Base-by-base conservation (phyloP, 2,888 invertebrate genomes). In the Drosophila sordidula region DNA sequence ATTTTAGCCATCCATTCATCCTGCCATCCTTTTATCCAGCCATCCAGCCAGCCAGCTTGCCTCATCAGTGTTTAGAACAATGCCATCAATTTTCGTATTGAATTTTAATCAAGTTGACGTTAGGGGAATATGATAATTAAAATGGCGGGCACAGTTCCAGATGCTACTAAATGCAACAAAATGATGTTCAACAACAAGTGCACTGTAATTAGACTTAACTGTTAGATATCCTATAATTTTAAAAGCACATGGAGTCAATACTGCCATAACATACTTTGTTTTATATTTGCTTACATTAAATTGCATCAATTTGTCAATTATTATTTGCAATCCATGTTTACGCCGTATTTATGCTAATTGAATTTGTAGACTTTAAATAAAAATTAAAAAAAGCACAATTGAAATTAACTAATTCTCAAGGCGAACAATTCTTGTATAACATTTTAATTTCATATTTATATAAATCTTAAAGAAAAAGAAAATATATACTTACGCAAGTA, bases 31-130 rank as follows among this genome's bases (percentile, higher is more conserved):
- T 58, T 22, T 49, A 58, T 51, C 29, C 45, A 29, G 14, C 45
- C 29, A 58, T 55, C 29, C 45, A 22, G 14, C 54, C 29, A 42
- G 38, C 14, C 55, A 16, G 42, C 58, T 55, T 55, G 59, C 51
- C 63, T 69, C 81, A 84, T 84, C 78, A 78, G 63, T 67, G 65
- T 49, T 70, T 72, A 77, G 77, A 74, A 83, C 86, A 87, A 87
- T 77, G 80, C 66, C 54, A 66, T 68, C 78, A 70, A 75, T 64
- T 72, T 71, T 62, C 47, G 78, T 62, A 83, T 85, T 87, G 88
- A 85, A 83, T 85, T 87, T 87, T 82, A 83, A 83, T 83, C 75
- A 87, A 81, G 88, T 87, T 83, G 82, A 66, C 88, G 72, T 79
- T 68, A 49, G 26, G 73, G 77, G 77, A 80, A 80, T 79, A 70